Conservation (phyloP, 2,797 vertebrate species). For the Tragopan temminckii region DNA sequence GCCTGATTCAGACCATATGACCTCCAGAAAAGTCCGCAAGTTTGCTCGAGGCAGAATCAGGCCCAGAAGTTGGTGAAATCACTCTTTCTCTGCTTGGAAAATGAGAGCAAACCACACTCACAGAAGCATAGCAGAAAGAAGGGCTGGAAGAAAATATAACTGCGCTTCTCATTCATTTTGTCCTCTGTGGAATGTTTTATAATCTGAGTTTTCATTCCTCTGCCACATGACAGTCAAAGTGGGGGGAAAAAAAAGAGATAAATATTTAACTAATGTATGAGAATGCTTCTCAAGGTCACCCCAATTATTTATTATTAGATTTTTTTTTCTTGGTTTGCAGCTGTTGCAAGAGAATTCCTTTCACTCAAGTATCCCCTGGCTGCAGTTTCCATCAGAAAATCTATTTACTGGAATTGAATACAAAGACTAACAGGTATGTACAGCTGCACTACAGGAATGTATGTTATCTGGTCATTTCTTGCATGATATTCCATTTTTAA, state of each 20-base stretch:
- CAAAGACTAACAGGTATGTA: not conserved
- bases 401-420: not conserved
- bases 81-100: not conserved
- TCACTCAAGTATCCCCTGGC: not conserved
- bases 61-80: not conserved
- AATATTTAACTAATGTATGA: not conserved
- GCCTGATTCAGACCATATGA: constrained; percentile 33
- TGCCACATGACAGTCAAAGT: not conserved
- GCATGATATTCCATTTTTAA: not conserved
- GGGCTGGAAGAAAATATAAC: not conserved
- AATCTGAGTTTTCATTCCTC: not conserved
- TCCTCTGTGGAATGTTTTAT: not conserved
- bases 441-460: not conserved
- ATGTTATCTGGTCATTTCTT: not conserved
- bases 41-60: not conserved
- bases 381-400: constrained; percentile 12
- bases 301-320: not conserved
- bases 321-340: not conserved
- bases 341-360: not conserved
- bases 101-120: not conserved
- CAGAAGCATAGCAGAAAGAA: not conserved
- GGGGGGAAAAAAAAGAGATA: not conserved
- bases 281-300: not conserved
- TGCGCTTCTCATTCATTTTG: not conserved
- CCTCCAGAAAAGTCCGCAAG: not conserved